A percentile compares a stretch with the other conserved stretches of the same genome.
phyloP scores from a whole-genome alignment of 1,140 invertebrate species.

The Babylonia areolata region DNA sequence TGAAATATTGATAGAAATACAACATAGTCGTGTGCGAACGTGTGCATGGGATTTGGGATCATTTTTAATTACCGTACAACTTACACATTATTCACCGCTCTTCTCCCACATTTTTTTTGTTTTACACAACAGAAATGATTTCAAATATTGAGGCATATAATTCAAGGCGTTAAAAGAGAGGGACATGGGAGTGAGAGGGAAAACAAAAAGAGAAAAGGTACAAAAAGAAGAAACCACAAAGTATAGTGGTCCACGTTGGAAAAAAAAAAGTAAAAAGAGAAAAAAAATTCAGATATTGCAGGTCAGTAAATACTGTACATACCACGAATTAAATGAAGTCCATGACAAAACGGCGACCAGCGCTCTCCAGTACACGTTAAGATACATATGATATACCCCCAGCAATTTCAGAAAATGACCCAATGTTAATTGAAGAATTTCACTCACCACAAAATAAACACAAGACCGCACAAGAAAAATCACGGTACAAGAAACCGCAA shows the following conservation, averaged over 20 bases:
- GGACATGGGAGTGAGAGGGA: neutral
- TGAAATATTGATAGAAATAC: no score
- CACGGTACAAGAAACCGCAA: no score
- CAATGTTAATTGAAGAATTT: no score
- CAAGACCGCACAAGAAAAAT: no score
- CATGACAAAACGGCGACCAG: constrained; percentile 14
- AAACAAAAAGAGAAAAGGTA: neutral
- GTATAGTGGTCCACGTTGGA: no score
- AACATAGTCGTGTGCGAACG: neutral
- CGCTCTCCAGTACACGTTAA: neutral
- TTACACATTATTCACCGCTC: neutral
- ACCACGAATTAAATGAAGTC: no score
- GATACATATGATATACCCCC: neutral
- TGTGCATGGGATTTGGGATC: constrained; percentile 19
- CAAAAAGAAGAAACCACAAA: neutral
- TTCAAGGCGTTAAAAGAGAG: neutral
- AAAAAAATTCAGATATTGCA: neutral
- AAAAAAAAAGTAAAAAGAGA: no score
- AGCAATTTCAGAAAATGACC: neutral
- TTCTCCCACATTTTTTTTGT: neutral
- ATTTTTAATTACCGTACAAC: neutral
- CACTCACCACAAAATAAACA: no score
- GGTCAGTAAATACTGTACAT: neutral
- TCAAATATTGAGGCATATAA: neutral
- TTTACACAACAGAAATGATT: neutral